Base-by-base conservation (phyloP, 92 coral and sea anemone species). In the Galaxea fascicularis region DNA sequence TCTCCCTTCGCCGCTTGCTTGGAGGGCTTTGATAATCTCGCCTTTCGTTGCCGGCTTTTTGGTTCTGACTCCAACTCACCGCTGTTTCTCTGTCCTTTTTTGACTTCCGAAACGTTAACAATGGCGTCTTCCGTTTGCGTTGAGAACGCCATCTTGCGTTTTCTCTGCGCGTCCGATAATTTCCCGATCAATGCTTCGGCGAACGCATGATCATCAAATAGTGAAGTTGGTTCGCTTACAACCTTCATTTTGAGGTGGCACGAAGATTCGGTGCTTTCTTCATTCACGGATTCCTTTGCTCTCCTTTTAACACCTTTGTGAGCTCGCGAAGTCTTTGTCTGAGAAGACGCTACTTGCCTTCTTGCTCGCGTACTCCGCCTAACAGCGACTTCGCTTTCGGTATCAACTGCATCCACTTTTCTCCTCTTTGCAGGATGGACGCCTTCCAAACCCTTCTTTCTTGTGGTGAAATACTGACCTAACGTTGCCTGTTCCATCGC, bases 391-490 rank as follows among this genome's bases (percentile, higher is more conserved):
- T 74, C 87, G 22, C 63, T 28, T 71, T 71, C 78, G 45, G 4
- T 73, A 6, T 30, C 74, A 39, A 77, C 62, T 47, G 17, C 69
- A 29, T 74, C 84, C 0, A 95, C 84, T 83, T 96, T 96, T 80
- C 99, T 92, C 82, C 99, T 83, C 88, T 96, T 96, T 46, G 99
- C 96, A 8, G 99, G 95, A 52, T 96, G 96, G 54, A 93, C 67
- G 10, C 93, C 95, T 85, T 94, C 96, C 18, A 88, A 79, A 24
- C 95, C 93, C 70, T 95, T 92, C 74, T 88, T 94, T 85, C 91
- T 92, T 18, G 96, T 83, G 53, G 89, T 80, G 78, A 92, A 96
- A 90, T 78, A 96, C 64, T 91, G 94, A 29, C 96, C 91, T 80
- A 96, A 85, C 65, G 92, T 94, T n/a, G 96, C 82, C 81, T 96